Evolutionary conservation across 2,888 invertebrate species (phyloP).

Genomic region (Drosophila setosimentum): DNA sequence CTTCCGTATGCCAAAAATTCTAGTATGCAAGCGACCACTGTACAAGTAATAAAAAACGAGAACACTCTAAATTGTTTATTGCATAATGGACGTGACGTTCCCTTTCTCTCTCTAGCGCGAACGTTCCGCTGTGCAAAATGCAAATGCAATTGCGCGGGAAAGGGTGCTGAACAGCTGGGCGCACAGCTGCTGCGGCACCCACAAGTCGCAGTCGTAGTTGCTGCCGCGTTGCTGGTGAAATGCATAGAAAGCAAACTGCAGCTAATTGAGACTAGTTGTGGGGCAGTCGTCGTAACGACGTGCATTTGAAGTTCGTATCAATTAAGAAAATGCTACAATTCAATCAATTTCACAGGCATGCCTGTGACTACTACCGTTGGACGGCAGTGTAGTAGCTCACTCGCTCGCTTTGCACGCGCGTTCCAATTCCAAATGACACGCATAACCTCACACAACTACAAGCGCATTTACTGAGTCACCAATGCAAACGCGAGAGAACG

Average conservation of each 20-base stretch:
- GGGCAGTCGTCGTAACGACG: constrained; percentile 42
- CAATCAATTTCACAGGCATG: constrained; percentile 57
- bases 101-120: constrained; percentile 11
- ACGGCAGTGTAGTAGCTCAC: constrained; percentile 55
- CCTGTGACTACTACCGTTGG: constrained; percentile 27
- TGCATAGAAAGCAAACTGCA: constrained; percentile 56
- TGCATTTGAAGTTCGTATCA: constrained; percentile 83
- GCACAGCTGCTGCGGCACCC: constrained; percentile 56
- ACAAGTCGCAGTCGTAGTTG: constrained; percentile 27
- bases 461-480: constrained; percentile 74
- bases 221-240: constrained; percentile 43
- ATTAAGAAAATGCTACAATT: constrained; percentile 79
- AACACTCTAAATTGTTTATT: constrained; percentile 70
- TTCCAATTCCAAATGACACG: constrained; percentile 75
- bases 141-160: constrained; percentile 65
- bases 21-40: not conserved
- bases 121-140: constrained; percentile 54
- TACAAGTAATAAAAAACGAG: constrained; percentile 55
- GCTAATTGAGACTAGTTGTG: constrained; percentile 72
- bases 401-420: constrained; percentile 48
- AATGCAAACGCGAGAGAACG: constrained; percentile 32
- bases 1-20: not conserved
- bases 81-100: constrained; percentile 62
- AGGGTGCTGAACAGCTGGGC: constrained; percentile 63
- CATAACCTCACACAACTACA: constrained; percentile 76